Evolutionary conservation across 2,888 invertebrate genomes (phyloP), one percentile per base, ranked within the genome.

Genomic region (Acheta domesticus): DNA sequence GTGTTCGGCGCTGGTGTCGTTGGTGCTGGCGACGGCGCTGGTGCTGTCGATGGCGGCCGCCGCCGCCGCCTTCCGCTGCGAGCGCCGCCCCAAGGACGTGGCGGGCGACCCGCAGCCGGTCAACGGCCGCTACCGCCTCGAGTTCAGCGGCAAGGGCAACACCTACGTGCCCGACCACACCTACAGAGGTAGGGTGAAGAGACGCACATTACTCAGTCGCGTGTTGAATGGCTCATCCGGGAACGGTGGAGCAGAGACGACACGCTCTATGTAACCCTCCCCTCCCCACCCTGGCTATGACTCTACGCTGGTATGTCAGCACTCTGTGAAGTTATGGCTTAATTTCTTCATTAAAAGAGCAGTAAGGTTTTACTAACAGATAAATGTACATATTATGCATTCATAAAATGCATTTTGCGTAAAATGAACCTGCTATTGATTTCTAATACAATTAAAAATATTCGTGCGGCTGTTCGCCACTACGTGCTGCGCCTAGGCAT

Each of bases 91-190:
- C 62, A 62, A 62, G 62, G 62, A 62, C 62, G 62, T 62, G 5
- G 4, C 14, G 62, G 62, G 62, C 14, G 62, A 62, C n/a, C 62
- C 62, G 14, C 62, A 62, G n/a, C 62, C 62, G 14, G 62, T 12
- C 62, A 62, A 62, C 16, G 62, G 62, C 14, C 62, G 62, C 14
- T 62, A 19, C 62, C 62, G 62, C 16, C 14, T 62, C 62, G 62
- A 62, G 62, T 62, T 62, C 62, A 62, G 62, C n/a, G 62, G 62
- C 62, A 62, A 62, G 62, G 62, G n/a, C 4, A 62, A 62, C 62
- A 62, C 62, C n/a, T 62, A 62, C n/a, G 62, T 62, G 14, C 62
- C 62, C 16, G 62, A 62, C 14, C 62, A 62, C 62, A 62, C 62
- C 14, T 62, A 62, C n/a, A 14, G 62, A 62, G 62, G 62, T 62